Evolutionary conservation across 2,797 vertebrate genomes (phyloP), one percentile per base, ranked within the genome.

Genomic region (Acanthopagrus latus): DNA sequence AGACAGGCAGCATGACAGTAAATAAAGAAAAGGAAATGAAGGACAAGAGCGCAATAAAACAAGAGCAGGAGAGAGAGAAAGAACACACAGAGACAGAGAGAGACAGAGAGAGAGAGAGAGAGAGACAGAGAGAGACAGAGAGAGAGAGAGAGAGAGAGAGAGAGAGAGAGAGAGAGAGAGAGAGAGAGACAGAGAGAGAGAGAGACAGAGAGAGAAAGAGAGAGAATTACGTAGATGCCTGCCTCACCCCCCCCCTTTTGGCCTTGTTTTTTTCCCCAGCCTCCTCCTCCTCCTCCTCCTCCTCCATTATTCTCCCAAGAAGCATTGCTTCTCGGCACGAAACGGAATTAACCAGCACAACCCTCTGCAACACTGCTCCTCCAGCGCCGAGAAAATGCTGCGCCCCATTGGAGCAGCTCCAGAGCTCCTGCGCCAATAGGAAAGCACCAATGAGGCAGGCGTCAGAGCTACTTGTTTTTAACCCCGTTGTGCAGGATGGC

Each of bases 401-500:
- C 52, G 46, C 78, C 71, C 82, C 80, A 95, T 95, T 95, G 94
- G 95, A 91, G 81, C 79, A 90, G 68, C 85, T 90, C 82, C 88
- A 89, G 86, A 76, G 74, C 76, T 80, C 54, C 75, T 81, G 88
- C 80, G 72, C 95, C 94, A 95, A 95, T 95, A 80, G 81, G 74
- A 90, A 48, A 5, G 68, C 78, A 48, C 58, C 74, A 44, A 70
- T 72, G 82, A 83, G 86, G 86, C 92, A 90, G 91, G 93, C 92
- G 86, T 94, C 93, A 94, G 68, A 83, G 86, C 71, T 57, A 89
- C 91, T 93, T 91, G 92, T 93, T 94, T 93, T 94, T 93, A 94
- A 93, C 89, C 91, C 91, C 76, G 80, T 88, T 94, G 92, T 93
- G 91, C 85, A 93, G 90, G 86, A 85, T 74, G 4, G 81, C 65